Base-by-base conservation (phyloP, 2,888 invertebrate species). In the Noctua janthina region DNA sequence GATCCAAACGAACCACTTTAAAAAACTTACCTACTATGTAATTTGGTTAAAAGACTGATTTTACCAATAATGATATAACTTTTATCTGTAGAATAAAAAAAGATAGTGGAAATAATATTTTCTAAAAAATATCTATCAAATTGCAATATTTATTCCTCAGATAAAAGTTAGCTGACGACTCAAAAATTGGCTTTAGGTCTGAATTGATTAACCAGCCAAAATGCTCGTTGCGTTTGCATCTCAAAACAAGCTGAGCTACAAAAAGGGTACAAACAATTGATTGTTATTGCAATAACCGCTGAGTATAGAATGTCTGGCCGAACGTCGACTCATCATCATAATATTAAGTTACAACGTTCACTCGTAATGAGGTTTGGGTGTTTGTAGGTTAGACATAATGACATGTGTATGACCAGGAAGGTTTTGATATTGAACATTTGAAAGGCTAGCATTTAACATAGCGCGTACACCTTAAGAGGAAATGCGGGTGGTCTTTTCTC, bases 321-420 rank as follows among this genome's bases (percentile, higher is more conserved):
- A 17, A 51, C 46, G 54, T 54, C 49, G 5, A 74, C 54, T 79
- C 78, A 75, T 73, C 72, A 84, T 64, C 67, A 71, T 51, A 23
- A 76, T 87, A 85, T 88, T 77, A 49, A 43, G 54, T 89, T 84
- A 76, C 83, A 69, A 78, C 80, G 76, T 74, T 81, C 74, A 74
- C 64, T 56, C 6, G 59, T 74, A 88, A 76, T 74, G 79, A 81
- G 88, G 88, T 88, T 88, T 87, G 2, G 35, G 76, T 81, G 87
- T 86, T 86, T 84, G 51, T 87, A 62, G 84, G 84, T 82, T 84
- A 81, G 8, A 39, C 1, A 6, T 20, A 1, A 10, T 51, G 17
- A 54, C 81, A 82, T 75, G 68, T 70, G 46, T 68, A 6, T n/a
- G 5, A 46, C 4, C 8, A 68, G n/a, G 46, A 68, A 68, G 46